Base-by-base conservation (phyloP, 2,888 invertebrate genomes). In the Diaprepes abbreviatus region DNA sequence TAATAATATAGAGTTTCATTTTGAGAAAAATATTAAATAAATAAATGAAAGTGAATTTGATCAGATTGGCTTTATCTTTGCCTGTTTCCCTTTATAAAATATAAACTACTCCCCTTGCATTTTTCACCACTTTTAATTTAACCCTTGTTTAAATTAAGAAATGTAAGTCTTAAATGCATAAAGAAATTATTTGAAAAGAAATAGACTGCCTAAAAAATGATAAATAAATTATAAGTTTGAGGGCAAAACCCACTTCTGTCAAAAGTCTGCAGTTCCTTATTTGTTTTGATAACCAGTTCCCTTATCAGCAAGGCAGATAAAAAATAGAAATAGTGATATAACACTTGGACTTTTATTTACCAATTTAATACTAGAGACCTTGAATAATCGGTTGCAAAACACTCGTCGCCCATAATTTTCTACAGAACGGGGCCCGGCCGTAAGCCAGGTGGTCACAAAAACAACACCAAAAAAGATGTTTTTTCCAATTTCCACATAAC, bases 361-460 rank as follows among this genome's bases (percentile, higher is more conserved):
- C 79, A 79, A 78, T 77, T 77, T 72, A 79, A 73, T 74, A 73
- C 72, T 74, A 76, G 74, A 78, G 75, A 79, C 78, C 77, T 78
- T 75, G 74, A 74, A 74, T 74, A 68, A 73, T 74, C 72, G 69
- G 72, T 74, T 74, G 70, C 72, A 74, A 78, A 78, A 75, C 74
- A 72, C 73, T 76, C 72, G 77, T 77, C 75, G 76, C 76, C 79
- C 81, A 81, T 81, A 76, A 78, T 79, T 78, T 78, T 78, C 79
- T 74, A 76, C 76, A 77, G 76, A 76, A 76, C 78, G 77, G 76
- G 77, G 77, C 77, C 77, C 75, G 75, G 79, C 76, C 79, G 80
- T 80, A 74, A 80, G 80, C 82, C 83, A 83, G 83, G 82, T 83
- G 83, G 82, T 82, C 82, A 81, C 76, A 75, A 76, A 79, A 78